A percentile compares a stretch with the other conserved stretches of the same genome.
These are phyloP conservation scores for Podargus strigoides DNA, from an alignment of 2,797 vertebrate genomes.

Conservation along the genomic window DNA sequence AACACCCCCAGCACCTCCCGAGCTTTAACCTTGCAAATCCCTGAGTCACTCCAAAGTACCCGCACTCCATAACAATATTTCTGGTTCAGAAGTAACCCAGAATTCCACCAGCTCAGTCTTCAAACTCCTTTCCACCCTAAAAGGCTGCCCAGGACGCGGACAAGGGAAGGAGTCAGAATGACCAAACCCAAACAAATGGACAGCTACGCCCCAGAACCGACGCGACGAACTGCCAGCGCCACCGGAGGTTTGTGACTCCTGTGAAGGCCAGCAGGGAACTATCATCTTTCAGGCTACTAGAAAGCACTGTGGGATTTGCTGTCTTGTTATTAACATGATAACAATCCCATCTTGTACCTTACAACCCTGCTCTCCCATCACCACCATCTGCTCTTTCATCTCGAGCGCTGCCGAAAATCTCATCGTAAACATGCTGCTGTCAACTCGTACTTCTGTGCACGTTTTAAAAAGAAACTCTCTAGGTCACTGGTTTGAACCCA, in stretches of 20 bases:
- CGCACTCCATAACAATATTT: not conserved
- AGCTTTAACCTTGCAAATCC: not conserved
- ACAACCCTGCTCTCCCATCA: constrained; percentile 22
- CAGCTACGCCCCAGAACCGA: not conserved
- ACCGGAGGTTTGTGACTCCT: not conserved
- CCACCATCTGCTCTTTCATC: constrained; percentile 61
- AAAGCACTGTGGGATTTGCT: constrained; percentile 10
- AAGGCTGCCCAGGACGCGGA: not conserved
- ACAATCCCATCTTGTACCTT: constrained; percentile 26
- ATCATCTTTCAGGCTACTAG: not conserved
- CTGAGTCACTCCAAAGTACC: not conserved
- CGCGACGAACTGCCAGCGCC: not conserved
- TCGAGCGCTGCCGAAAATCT: not conserved
- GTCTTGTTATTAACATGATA: constrained; percentile 36
- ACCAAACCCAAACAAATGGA: not conserved
- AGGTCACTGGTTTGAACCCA: not conserved
- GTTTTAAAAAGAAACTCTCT: not conserved
- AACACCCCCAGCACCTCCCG: not conserved
- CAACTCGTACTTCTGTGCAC: not conserved
- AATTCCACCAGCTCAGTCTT: not conserved
- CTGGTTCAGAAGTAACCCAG: not conserved
- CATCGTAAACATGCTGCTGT: constrained; percentile 1
- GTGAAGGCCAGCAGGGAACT: not conserved
- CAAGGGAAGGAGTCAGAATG: not conserved
- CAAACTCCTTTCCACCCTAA: not conserved